Percentiles rank a stretch among this genome's conserved stretches.
Evolutionary conservation across 2,888 invertebrate genomes (phyloP).

Genomic region (Heliconius cydno): DNA sequence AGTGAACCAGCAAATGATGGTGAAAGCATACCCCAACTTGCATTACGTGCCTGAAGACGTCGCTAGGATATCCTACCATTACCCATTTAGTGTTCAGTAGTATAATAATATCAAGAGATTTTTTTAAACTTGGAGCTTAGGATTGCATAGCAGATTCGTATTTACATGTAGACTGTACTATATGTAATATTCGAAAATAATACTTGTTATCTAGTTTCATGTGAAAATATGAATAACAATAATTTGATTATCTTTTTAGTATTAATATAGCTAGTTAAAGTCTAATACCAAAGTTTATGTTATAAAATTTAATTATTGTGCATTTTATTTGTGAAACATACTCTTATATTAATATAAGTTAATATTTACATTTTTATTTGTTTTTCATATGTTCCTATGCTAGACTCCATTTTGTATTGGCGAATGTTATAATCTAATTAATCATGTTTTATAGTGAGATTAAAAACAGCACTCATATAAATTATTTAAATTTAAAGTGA

Average conservation of each 20-base stretch:
- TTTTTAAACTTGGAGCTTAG: too few relatives aligned
- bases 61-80: slow-evolving; percentile 76
- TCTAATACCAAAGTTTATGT: slow-evolving; percentile 20
- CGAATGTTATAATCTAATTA: background rate
- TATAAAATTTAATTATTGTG: background rate
- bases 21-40: slow-evolving; percentile 77
- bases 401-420: background rate
- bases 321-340: slow-evolving; percentile 11
- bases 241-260: background rate
- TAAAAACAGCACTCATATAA: too few relatives aligned
- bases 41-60: slow-evolving; percentile 77
- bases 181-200: background rate
- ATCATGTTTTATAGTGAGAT: background rate
- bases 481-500: too few relatives aligned
- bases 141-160: background rate
- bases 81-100: slow-evolving; percentile 77
- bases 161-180: background rate
- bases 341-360: slow-evolving; percentile 8
- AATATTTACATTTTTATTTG: background rate
- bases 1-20: slow-evolving; percentile 80
- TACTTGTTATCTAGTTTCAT: background rate
- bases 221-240: background rate
- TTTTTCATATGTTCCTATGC: background rate
- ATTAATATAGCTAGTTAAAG: background rate
- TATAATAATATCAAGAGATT: slow-evolving; percentile 13